A percentile compares a stretch with the other conserved stretches of the same genome.
Conservation (phyloP, 2,888 invertebrate genomes). For the Rhingia rostrata region DNA sequence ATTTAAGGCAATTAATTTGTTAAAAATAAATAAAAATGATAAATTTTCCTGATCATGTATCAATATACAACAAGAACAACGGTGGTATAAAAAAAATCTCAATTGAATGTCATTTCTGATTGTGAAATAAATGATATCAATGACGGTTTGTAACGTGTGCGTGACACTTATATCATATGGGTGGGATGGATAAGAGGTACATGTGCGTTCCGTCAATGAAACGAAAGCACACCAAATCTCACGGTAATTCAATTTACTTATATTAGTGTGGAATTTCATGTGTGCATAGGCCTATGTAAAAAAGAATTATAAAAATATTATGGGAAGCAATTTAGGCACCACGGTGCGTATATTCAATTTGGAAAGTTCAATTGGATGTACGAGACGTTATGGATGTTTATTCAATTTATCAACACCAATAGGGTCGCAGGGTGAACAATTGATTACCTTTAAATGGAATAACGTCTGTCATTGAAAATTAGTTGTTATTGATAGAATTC, state of each 20-base stretch:
- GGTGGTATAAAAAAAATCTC: constrained; percentile 50
- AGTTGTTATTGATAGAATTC: no score
- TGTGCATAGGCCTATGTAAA: neutral
- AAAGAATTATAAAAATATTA: neutral
- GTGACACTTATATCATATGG: constrained; percentile 19
- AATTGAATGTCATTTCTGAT: constrained; percentile 56
- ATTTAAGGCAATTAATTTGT: constrained; percentile 48
- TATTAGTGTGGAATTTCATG: neutral
- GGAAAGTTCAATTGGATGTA: constrained; percentile 36
- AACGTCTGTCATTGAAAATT: no score
- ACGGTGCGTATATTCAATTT: constrained; percentile 14
- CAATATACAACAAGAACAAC: constrained; percentile 18
- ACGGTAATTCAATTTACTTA: constrained; percentile 54
- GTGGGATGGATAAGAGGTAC: neutral
- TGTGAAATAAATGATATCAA: constrained; percentile 60
- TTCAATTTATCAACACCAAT: no score
- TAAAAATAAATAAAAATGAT: neutral
- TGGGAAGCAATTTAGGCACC: constrained; percentile 16
- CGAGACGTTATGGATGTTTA: no score
- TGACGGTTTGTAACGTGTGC: constrained; percentile 12
- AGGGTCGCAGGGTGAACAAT: no score
- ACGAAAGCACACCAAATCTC: constrained; percentile 22
- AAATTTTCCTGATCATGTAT: constrained; percentile 29
- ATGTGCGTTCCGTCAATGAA: constrained; percentile 9
- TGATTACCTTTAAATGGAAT: no score